Evolutionary conservation across 2,888 invertebrate species (phyloP).

Genomic region (Heliothis peltigera): DNA sequence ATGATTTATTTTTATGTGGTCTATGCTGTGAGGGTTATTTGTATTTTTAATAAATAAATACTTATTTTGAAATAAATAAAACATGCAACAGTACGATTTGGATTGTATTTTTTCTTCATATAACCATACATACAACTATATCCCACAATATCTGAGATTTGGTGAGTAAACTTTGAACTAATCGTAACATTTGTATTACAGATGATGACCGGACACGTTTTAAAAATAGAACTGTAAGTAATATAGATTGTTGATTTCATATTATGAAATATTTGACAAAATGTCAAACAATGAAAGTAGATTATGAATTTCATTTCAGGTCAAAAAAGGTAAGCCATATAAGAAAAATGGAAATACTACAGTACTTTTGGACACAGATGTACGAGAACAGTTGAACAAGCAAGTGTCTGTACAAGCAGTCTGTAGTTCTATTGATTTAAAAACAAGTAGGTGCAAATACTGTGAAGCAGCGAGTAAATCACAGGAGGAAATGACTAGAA

Average conservation of each 20-base stretch:
- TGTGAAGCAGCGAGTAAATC: slow-evolving; percentile 41
- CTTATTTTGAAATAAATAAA: slow-evolving; percentile 22
- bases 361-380: background rate
- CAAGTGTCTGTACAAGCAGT: slow-evolving; percentile 39
- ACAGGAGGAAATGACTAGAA: slow-evolving; percentile 30
- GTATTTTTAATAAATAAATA: background rate
- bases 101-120: background rate
- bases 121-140: background rate
- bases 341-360: background rate
- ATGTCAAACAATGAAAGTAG: slow-evolving; percentile 54
- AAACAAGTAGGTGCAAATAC: slow-evolving; percentile 21
- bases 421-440: slow-evolving; percentile 33
- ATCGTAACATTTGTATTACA: slow-evolving; percentile 35
- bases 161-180: slow-evolving; percentile 38
- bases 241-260: background rate
- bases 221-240: slow-evolving; percentile 44
- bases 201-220: slow-evolving; percentile 12
- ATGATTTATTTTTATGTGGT: no score
- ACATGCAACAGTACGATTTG: background rate
- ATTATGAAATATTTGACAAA: background rate
- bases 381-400: slow-evolving; percentile 23
- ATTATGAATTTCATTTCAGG: slow-evolving; percentile 45
- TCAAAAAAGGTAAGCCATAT: background rate
- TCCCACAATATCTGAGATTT: background rate
- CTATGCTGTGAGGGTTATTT: background rate